Base-by-base conservation (phyloP, 2,888 invertebrate species). In the Copidosoma aretas region DNA sequence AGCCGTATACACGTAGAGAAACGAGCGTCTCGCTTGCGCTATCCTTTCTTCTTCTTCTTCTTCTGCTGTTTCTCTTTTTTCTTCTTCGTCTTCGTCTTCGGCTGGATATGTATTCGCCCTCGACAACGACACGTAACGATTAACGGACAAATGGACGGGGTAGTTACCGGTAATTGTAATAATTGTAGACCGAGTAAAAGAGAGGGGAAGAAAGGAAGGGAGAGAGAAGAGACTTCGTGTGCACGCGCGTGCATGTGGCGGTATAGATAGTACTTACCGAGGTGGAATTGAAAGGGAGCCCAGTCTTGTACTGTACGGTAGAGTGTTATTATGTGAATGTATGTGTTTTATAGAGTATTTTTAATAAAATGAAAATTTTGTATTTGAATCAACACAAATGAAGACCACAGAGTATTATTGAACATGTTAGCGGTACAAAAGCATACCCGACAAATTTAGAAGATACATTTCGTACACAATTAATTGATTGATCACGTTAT, bases 131-230 rank as follows among this genome's bases (percentile, higher is more conserved):
- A 76, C 77, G 77, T 79, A 79, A 78, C 81, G 79, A 82, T 82
- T 80, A 82, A 78, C 78, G 78, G 76, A 78, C 81, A 81, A 82
- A 81, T 80, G 78, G 76, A 79, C 76, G 79, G 79, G 49, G 64
- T 76, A 79, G 77, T 82, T 81, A 78, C 76, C 75, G 74, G 79
- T 81, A 82, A 82, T 82, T 82, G 80, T 81, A 81, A 81, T 82
- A 82, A 82, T 82, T 81, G 80, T 79, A 77, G 77, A 67, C 61
- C 58, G 8, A 32, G 32, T 32, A 8, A 32, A 32, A 32, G 43
- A 14, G 15, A 14, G 43, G 12, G 43, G 12, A 46, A 17, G 3
- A 15, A 46, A 41, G 41, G 41, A 41, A n/a, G 41, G 41, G 43
- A 46, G 17, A 8, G 8, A 2, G 8, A 32, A 32, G 32, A 32